Conservation (phyloP, 2,113 vertebrate species). For the Brienomyrus brachyistius region DNA sequence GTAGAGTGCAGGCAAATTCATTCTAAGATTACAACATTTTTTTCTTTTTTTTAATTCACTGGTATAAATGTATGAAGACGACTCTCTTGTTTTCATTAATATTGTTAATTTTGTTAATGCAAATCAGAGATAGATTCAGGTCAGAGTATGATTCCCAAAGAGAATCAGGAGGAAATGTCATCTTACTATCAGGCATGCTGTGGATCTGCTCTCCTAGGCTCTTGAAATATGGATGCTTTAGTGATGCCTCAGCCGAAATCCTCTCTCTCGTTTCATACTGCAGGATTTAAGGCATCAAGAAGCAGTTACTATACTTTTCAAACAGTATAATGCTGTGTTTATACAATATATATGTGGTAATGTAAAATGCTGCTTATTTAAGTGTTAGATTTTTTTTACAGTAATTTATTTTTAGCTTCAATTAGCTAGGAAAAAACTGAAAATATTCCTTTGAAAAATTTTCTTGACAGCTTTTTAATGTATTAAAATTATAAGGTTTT, state of each 20-base stretch:
- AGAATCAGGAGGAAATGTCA: background rate
- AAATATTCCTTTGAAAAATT: background rate
- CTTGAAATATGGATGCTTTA: constrained; percentile 78
- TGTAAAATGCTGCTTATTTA: background rate
- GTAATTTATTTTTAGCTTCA: background rate
- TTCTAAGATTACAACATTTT: background rate
- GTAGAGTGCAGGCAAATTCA: background rate
- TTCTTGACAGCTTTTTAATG: background rate
- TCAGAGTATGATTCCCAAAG: background rate
- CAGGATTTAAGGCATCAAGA: constrained; percentile 18
- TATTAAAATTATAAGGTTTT: background rate
- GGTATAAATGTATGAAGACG: background rate
- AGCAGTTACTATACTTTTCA: background rate
- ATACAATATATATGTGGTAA: background rate
- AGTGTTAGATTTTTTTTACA: background rate
- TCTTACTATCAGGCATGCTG: constrained; percentile 85
- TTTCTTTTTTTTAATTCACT: background rate
- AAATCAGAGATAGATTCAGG: background rate
- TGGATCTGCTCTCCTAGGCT: constrained; percentile 77
- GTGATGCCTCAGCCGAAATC: constrained; percentile 70
- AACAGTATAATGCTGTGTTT: background rate
- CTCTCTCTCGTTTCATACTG: constrained; percentile 82
- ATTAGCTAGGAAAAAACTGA: background rate
- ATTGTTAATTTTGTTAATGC: background rate
- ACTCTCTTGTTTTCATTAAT: background rate